These are phyloP conservation scores for Brachionus rubens DNA, from an alignment of 1,140 invertebrate species.

Conservation along the genomic window DNA sequence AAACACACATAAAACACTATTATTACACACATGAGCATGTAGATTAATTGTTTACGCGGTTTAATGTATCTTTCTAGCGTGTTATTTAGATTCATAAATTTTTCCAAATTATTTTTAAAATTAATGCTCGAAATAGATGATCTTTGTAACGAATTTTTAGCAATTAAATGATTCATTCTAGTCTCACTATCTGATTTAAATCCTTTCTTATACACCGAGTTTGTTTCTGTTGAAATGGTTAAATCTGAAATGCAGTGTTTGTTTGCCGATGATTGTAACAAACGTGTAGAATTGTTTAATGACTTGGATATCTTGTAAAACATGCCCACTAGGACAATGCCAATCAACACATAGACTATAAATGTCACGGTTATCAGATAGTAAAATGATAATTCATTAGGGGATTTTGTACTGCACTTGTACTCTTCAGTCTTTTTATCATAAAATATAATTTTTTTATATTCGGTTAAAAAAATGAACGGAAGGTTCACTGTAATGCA, in stretches of 20 bases:
- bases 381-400: background rate
- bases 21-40: slow-evolving; percentile 39
- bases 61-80: slow-evolving; percentile 28
- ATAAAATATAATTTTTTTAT: slow-evolving; percentile 19
- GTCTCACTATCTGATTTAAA: background rate
- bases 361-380: slow-evolving; percentile 36
- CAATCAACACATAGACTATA: slow-evolving; percentile 26
- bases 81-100: slow-evolving; percentile 8
- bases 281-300: background rate
- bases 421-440: slow-evolving; percentile 28
- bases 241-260: background rate
- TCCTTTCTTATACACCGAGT: slow-evolving; percentile 9
- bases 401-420: slow-evolving; percentile 20
- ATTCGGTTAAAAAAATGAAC: slow-evolving; percentile 36
- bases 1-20: slow-evolving; percentile 39
- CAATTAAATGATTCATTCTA: background rate
- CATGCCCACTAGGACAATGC: slow-evolving; percentile 21
- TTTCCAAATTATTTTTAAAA: background rate
- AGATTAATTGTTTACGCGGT: slow-evolving; percentile 16
- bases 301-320: slow-evolving; percentile 1
- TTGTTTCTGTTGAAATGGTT: background rate
- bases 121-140: background rate
- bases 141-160: background rate
- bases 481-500: slow-evolving; percentile 32
- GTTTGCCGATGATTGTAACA: background rate